Evolutionary conservation across 2,113 vertebrate species (phyloP).

Genomic region (Microcebus murinus): DNA sequence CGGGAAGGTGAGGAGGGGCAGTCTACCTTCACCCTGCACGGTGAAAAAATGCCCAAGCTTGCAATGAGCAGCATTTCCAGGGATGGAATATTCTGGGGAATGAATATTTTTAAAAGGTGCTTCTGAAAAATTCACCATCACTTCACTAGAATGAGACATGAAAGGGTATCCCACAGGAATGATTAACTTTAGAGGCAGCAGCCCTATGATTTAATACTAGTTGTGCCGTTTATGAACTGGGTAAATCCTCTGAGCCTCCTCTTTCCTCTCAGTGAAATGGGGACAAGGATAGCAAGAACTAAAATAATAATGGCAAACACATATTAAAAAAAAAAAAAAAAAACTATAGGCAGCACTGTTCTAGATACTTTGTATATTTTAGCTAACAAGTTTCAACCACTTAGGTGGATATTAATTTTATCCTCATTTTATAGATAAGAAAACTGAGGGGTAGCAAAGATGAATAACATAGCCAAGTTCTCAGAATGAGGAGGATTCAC

Average conservation of each 20-base stretch:
- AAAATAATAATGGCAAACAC: not conserved
- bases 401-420: not conserved
- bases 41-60: not conserved
- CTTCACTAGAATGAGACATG: not conserved
- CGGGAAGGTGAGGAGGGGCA: not conserved
- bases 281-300: not conserved
- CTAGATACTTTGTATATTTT: not conserved
- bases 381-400: not conserved
- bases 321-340: no score
- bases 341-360: not conserved
- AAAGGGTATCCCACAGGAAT: not conserved
- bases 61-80: not conserved
- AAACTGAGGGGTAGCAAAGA: not conserved
- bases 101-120: not conserved
- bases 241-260: not conserved
- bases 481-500: not conserved
- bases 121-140: not conserved
- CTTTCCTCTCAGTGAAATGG: not conserved
- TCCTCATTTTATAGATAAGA: not conserved
- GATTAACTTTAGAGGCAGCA: fast-evolving
- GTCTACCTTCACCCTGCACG: not conserved
- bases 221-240: not conserved
- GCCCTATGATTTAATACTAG: not conserved
- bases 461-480: not conserved
- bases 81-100: not conserved